Percentiles rank a stretch among this genome's conserved stretches.
phyloP scores from a whole-genome alignment of 2,888 invertebrate genomes.

The Calephelis perditalis region DNA sequence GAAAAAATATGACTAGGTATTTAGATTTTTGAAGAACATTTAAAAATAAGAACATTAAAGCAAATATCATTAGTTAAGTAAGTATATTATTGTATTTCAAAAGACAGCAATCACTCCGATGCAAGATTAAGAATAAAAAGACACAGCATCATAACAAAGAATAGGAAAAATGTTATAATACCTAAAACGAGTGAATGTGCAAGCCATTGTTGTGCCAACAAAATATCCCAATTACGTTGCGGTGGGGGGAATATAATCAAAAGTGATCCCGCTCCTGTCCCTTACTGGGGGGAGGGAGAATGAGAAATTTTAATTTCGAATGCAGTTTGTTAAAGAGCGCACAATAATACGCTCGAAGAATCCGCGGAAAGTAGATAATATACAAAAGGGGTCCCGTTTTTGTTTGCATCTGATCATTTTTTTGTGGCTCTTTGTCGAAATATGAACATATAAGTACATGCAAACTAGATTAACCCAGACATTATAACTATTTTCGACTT shows the following conservation, averaged over 20 bases:
- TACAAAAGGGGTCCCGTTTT: slow-evolving; percentile 61
- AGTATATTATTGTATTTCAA: slow-evolving; percentile 30
- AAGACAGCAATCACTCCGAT: slow-evolving; percentile 35
- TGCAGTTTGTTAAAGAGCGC: slow-evolving; percentile 75
- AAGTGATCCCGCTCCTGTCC: slow-evolving; percentile 56
- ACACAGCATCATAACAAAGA: slow-evolving; percentile 37
- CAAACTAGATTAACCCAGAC: too few species aligned
- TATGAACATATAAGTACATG: background rate
- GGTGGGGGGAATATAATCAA: slow-evolving; percentile 68
- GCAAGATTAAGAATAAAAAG: slow-evolving; percentile 34
- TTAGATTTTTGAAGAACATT: too few species aligned
- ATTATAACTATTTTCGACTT: too few species aligned
- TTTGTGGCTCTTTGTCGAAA: slow-evolving; percentile 39
- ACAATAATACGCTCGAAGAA: slow-evolving; percentile 60
- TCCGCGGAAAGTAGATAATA: slow-evolving; percentile 57
- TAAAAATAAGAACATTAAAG: too few species aligned
- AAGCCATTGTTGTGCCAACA: slow-evolving; percentile 63
- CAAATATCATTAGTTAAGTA: slow-evolving; percentile 28
- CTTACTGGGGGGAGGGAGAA: slow-evolving; percentile 46
- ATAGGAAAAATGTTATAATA: slow-evolving; percentile 53
- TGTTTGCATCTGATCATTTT: slow-evolving; percentile 58
- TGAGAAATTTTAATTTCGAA: slow-evolving; percentile 76
- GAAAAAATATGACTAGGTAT: too few species aligned
- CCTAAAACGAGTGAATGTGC: slow-evolving; percentile 70
- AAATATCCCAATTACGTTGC: slow-evolving; percentile 75